These are phyloP conservation scores for Timema podura DNA, from an alignment of 2,888 invertebrate species.

Conservation along the genomic window DNA sequence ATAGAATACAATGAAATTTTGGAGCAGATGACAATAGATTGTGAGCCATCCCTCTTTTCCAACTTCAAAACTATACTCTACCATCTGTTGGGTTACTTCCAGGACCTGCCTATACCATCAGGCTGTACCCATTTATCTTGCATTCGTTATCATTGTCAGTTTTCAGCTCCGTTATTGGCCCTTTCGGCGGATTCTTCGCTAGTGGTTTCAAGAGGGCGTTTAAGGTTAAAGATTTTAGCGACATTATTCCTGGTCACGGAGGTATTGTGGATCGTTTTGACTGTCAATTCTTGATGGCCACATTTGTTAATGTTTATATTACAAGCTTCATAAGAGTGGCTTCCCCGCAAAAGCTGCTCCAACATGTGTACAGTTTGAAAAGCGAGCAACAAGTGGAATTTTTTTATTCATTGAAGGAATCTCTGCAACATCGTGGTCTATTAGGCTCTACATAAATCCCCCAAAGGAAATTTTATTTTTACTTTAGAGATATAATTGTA, in stretches of 20 bases:
- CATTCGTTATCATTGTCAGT: constrained; percentile 94
- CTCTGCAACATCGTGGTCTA: constrained; percentile 5
- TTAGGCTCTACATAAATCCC: background rate
- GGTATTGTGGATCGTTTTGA: constrained; percentile 99
- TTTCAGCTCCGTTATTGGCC: constrained; percentile 98
- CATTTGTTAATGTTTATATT: constrained; percentile 98
- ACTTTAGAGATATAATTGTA: too few relatives aligned
- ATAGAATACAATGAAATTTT: constrained; percentile 90
- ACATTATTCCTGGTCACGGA: constrained; percentile 98
- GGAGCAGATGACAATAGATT: constrained; percentile 89
- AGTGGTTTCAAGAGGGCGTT: constrained; percentile 99
- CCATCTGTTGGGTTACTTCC: constrained; percentile 53
- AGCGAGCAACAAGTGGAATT: background rate
- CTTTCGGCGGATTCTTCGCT: constrained; percentile 99
- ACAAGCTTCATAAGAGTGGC: constrained; percentile 72
- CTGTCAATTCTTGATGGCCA: constrained; percentile 99
- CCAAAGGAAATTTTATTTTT: too few relatives aligned
- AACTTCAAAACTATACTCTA: constrained; percentile 78
- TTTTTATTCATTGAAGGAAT: background rate
- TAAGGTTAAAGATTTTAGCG: constrained; percentile 99
- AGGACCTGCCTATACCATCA: constrained; percentile 55
- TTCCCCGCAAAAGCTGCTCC: constrained; percentile 18
- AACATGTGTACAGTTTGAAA: constrained; percentile 8
- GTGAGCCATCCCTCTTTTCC: constrained; percentile 90
- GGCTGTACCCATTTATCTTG: constrained; percentile 88